Percentiles rank a stretch among this genome's conserved stretches.
phyloP scores from a whole-genome alignment of 1,140 invertebrate genomes.

The Archivesica marissinica region DNA sequence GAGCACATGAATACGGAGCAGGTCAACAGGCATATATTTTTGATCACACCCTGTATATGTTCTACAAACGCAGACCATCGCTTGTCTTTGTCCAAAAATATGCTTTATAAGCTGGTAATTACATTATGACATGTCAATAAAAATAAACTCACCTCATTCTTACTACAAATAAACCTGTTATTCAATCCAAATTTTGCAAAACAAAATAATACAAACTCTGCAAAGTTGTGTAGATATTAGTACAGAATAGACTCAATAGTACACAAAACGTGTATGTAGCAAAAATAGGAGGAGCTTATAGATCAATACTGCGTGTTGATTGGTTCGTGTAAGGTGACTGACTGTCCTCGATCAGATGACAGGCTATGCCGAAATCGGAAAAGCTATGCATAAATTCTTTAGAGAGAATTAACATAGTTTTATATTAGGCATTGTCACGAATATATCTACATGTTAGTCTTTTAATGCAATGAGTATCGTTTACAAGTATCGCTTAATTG shows the following conservation, averaged over 20 bases:
- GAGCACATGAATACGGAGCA: no score
- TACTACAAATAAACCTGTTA: background rate
- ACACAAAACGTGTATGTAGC: slow-evolving; percentile 14
- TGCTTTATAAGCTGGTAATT: no score
- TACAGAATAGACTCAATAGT: slow-evolving; percentile 18
- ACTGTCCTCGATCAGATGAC: slow-evolving; percentile 2
- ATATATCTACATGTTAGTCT: background rate
- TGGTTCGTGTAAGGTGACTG: slow-evolving; percentile 22
- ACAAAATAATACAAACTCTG: slow-evolving; percentile 1
- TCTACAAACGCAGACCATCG: no score
- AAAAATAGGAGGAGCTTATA: slow-evolving; percentile 12
- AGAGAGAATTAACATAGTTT: background rate
- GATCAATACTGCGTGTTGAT: slow-evolving; percentile 12
- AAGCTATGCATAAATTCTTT: background rate
- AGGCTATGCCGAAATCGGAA: background rate
- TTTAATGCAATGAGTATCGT: no score
- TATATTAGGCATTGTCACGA: background rate
- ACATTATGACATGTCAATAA: background rate
- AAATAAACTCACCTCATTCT: slow-evolving; percentile 2
- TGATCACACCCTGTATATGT: slow-evolving; percentile 1
- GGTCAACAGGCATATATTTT: no score
- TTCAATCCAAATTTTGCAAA: background rate
- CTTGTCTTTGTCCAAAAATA: no score
- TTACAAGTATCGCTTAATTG: no score
- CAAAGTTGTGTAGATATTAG: slow-evolving; percentile 24